Evolutionary conservation across 2,888 invertebrate species (phyloP).

Genomic region (Trichopria drosophilae): DNA sequence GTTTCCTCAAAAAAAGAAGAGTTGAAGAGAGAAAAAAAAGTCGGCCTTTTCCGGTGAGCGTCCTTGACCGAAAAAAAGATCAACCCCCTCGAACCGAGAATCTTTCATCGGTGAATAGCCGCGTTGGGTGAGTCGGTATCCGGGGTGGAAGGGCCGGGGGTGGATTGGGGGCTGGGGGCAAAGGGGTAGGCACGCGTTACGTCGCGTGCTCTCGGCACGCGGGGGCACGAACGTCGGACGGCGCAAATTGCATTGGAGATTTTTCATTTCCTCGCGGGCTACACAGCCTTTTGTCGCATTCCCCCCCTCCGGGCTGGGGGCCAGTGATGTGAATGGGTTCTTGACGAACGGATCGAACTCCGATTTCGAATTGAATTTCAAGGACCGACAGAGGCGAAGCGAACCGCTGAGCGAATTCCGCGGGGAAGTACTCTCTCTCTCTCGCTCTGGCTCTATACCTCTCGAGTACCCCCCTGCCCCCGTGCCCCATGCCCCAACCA

Average conservation of each 20-base stretch:
- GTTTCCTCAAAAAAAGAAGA: too few species aligned
- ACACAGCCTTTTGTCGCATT: slow-evolving; percentile 10
- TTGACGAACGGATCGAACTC: slow-evolving; percentile 30
- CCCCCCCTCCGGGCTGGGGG: slow-evolving; percentile 4
- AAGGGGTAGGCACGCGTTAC: too few species aligned
- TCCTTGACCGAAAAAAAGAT: too few species aligned
- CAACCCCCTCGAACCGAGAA: too few species aligned
- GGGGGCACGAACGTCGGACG: too few species aligned
- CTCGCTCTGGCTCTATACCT: slow-evolving; percentile 5
- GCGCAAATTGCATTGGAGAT: slow-evolving; percentile 26
- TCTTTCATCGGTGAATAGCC: too few species aligned
- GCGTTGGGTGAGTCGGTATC: too few species aligned
- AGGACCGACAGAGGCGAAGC: slow-evolving; percentile 6
- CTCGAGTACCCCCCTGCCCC: background rate
- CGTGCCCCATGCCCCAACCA: slow-evolving; percentile 5
- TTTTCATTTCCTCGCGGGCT: slow-evolving; percentile 24
- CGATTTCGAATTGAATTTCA: slow-evolving; percentile 31
- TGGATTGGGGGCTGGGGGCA: too few species aligned
- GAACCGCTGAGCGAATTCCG: slow-evolving; percentile 17
- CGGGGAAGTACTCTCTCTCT: slow-evolving; percentile 6
- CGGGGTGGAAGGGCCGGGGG: too few species aligned
- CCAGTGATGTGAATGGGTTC: slow-evolving; percentile 16
- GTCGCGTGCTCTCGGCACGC: too few species aligned
- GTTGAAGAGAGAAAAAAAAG: too few species aligned
- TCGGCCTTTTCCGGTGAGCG: too few species aligned